These are phyloP conservation scores for Trissolcus japonicus DNA, from an alignment of 2,888 invertebrate species.

Conservation along the genomic window DNA sequence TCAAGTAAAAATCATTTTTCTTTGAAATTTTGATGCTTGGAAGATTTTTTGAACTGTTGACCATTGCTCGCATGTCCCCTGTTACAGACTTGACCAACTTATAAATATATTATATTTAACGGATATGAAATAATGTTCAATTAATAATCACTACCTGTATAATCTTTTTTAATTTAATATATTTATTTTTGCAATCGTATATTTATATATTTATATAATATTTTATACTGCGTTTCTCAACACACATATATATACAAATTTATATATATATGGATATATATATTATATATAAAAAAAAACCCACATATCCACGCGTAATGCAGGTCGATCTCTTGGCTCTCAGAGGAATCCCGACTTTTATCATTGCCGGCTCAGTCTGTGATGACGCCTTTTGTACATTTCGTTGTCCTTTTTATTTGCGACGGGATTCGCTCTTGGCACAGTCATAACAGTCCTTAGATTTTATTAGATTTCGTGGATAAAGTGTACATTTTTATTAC, in stretches of 20 bases:
- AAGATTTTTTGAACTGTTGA: background rate
- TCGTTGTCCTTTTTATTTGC: constrained; percentile 27
- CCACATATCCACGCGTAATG: constrained; percentile 53
- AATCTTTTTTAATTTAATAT: constrained; percentile 75
- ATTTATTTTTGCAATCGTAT: constrained; percentile 75
- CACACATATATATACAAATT: constrained; percentile 57
- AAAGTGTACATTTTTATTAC: constrained; percentile 33
- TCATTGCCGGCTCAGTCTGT: constrained; percentile 34
- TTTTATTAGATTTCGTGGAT: constrained; percentile 42
- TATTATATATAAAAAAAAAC: constrained; percentile 35
- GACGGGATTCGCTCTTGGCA: constrained; percentile 54
- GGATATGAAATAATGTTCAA: constrained; percentile 57
- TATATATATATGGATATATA: constrained; percentile 19
- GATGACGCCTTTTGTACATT: constrained; percentile 43
- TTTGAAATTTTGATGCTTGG: background rate
- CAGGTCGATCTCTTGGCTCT: constrained; percentile 75
- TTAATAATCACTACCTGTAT: constrained; percentile 72
- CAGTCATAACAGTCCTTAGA: constrained; percentile 57
- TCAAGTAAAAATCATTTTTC: too few relatives aligned
- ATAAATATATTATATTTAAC: constrained; percentile 66
- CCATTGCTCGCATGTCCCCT: constrained; percentile 50
- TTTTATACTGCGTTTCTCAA: constrained; percentile 74
- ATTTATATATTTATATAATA: constrained; percentile 76
- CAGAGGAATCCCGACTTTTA: constrained; percentile 64
- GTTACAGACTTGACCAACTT: constrained; percentile 72